Evolutionary conservation across 2,888 invertebrate species (phyloP), one percentile per base, ranked within the genome.

Genomic region (Agrotis exclamationis): DNA sequence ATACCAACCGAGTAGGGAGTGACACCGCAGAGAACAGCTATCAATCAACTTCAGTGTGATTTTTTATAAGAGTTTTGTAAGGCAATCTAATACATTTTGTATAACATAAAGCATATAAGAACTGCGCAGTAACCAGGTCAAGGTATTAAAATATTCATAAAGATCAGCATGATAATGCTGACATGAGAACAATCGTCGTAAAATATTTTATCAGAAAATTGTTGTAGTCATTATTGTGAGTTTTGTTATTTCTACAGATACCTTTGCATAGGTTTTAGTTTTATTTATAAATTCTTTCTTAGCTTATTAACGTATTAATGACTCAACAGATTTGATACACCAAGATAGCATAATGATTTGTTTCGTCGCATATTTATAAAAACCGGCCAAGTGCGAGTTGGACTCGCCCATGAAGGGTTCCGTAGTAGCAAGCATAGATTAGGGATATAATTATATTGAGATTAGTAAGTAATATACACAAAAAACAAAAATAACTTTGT

Each of bases 81-180:
- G 9, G 39, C 11, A 39, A 39, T 39, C 39, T 9, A 39, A 11
- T 33, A 16, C 2, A 22, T 22, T 65, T 66, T 53, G 16, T 22
- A 51, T 60, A 11, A 39, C 5, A n/a, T 24, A 9, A 16, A n/a
- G 13, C 28, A 57, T 24, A 51, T 47, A 24, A 51, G 9, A 50
- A 22, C 14, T 45, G 33, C 0, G 1, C 20, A 22, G 33, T 50
- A 62, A 68, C 50, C 20, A 39, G 24, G 20, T 47, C n/a, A 16
- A 22, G 11, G 16, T 60, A 45, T 24, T 53, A 58, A 64, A 74
- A 63, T 60, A 44, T 53, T 45, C 47, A 58, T 58, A 58, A 53
- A 56, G 16, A 56, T 67, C 59, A 58, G 44, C 22, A 73, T 65
- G 51, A 60, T 20, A 60, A 60, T 57, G 14, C 33, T 39, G 11